A percentile compares a stretch with the other conserved stretches of the same genome.
Conservation (phyloP, 2,888 invertebrate genomes). For the Pachliopta kotzebuea region DNA sequence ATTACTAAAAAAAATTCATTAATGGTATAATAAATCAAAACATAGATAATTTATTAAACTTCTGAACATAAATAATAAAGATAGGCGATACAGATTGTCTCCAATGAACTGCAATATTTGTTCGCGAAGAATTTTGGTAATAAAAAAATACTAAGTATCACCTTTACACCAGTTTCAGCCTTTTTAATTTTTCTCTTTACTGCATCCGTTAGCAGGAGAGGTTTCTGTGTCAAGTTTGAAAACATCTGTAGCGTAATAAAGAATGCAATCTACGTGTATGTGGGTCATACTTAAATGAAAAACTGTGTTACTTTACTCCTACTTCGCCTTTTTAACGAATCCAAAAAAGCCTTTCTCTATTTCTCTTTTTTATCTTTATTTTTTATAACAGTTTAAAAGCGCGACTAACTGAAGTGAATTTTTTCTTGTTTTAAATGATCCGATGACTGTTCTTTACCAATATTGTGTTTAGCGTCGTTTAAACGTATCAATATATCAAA, state of each 20-base stretch:
- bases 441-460: neutral
- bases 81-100: too few relatives aligned
- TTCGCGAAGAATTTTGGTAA: too few relatives aligned
- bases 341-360: neutral
- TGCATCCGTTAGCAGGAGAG: neutral
- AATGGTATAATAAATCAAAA: too few relatives aligned
- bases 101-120: too few relatives aligned
- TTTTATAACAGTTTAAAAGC: neutral
- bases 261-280: neutral
- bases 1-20: too few relatives aligned
- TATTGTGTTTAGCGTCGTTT: too few relatives aligned
- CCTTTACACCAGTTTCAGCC: neutral
- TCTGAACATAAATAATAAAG: too few relatives aligned
- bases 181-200: neutral
- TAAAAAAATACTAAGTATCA: too few relatives aligned
- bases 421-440: neutral
- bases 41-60: too few relatives aligned
- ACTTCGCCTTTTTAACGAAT: neutral
- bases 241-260: neutral
- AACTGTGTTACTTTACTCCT: neutral
- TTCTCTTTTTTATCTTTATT: neutral
- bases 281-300: slow-evolving; percentile 1
- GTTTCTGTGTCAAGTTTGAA: neutral
- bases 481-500: too few relatives aligned
- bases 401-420: too few relatives aligned